Conservation (phyloP, 1,140 invertebrate species). For the Proctacanthus coquilletti region DNA sequence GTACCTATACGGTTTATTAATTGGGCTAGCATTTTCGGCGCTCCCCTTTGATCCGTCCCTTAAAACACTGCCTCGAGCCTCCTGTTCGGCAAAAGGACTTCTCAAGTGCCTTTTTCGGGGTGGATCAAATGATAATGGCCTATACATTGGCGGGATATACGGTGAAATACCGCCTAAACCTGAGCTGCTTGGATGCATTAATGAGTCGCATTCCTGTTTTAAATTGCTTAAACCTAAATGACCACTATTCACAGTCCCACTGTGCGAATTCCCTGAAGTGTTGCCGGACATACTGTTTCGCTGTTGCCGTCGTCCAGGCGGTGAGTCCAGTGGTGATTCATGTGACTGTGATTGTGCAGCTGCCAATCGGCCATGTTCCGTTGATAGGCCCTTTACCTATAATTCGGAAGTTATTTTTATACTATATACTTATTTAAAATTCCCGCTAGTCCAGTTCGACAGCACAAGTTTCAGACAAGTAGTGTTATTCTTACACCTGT, state of each 20-base stretch:
- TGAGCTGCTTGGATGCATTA: conserved; percentile 25
- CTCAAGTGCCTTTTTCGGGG: conserved; percentile 35
- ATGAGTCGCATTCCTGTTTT: conserved; percentile 28
- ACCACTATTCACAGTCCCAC: conserved; percentile 17
- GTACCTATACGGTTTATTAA: conserved; percentile 24
- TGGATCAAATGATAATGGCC: conserved; percentile 24
- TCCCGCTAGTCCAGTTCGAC: too few species aligned
- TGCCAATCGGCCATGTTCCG: conserved; percentile 58
- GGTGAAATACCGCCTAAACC: conserved; percentile 15
- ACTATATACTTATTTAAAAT: too few species aligned
- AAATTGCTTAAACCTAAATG: conserved; percentile 18
- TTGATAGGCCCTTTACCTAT: conserved; percentile 62
- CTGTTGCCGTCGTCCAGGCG: conserved; percentile 20
- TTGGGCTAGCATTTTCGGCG: conserved; percentile 21
- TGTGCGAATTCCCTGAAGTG: conserved; percentile 15
- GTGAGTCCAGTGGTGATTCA: conserved; percentile 27
- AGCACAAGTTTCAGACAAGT: too few species aligned
- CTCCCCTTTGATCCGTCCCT: conserved; percentile 29
- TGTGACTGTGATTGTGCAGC: conserved; percentile 45
- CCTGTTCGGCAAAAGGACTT: conserved; percentile 32
- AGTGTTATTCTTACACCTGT: too few species aligned
- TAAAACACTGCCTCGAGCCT: conserved; percentile 29
- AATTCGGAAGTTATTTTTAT: too few species aligned
- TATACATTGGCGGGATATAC: conserved; percentile 27
- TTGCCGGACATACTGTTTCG: conserved; percentile 25